Percentiles rank a stretch among this genome's conserved stretches.
Evolutionary conservation across 2,113 vertebrate genomes (phyloP).

Genomic region (Greenwoodochromis staneri): DNA sequence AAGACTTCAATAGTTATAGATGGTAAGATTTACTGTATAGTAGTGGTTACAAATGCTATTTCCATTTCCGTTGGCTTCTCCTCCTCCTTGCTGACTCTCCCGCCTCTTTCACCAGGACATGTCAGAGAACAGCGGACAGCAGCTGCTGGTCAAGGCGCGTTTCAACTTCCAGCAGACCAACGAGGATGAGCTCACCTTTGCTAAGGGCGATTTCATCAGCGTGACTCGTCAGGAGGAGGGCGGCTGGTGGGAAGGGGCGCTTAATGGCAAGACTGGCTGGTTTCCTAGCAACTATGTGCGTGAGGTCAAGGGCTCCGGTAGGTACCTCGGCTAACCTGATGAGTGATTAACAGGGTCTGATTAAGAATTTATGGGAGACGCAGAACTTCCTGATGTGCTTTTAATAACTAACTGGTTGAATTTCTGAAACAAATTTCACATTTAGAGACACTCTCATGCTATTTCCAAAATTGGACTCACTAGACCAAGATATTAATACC

Average conservation of each 20-base stretch:
- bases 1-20: neutral
- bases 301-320: conserved; percentile 91
- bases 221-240: conserved; percentile 94
- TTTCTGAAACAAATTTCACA: neutral
- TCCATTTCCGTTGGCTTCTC: neutral
- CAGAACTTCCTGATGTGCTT: neutral
- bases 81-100: neutral
- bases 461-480: neutral
- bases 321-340: conserved; percentile 38
- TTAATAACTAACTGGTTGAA: neutral
- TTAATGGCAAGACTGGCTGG: conserved; percentile 90
- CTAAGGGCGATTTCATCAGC: conserved; percentile 90
- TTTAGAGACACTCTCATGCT: neutral
- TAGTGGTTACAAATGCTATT: neutral
- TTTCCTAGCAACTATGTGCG: conserved; percentile 98
- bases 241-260: conserved; percentile 95
- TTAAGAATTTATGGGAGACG: neutral
- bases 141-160: conserved; percentile 89
- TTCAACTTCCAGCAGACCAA: conserved; percentile 98
- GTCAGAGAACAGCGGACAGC: conserved; percentile 89
- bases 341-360: neutral
- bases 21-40: neutral
- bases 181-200: conserved; percentile 95
- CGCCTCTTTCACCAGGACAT: conserved; percentile 79
- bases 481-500: neutral